A percentile compares a stretch with the other conserved stretches of the same genome.
phyloP scores from a whole-genome alignment of 2,888 invertebrate species.

The Acronicta leporina region DNA sequence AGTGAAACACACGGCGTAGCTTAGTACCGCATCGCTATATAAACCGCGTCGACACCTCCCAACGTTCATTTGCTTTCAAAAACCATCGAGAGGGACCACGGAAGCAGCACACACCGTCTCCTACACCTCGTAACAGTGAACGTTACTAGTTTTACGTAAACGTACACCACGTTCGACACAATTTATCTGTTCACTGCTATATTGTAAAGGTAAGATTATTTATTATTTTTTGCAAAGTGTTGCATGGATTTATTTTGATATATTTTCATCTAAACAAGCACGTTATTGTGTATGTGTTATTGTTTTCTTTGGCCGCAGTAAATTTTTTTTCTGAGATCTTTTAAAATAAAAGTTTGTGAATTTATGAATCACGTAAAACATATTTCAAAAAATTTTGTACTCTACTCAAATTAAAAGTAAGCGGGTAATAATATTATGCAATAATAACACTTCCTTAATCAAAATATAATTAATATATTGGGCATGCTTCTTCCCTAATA shows the following conservation, averaged over 20 bases:
- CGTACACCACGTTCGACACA: slow-evolving; percentile 8
- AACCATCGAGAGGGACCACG: slow-evolving; percentile 69
- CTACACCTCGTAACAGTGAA: slow-evolving; percentile 30
- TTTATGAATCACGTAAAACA: too few relatives aligned
- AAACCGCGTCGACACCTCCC: slow-evolving; percentile 70
- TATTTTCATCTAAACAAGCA: too few relatives aligned
- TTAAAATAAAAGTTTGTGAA: background rate
- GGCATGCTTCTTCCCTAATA: background rate
- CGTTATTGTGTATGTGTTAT: background rate
- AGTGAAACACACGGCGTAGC: slow-evolving; percentile 58
- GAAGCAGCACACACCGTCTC: slow-evolving; percentile 57
- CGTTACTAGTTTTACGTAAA: slow-evolving; percentile 23
- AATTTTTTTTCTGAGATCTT: background rate
- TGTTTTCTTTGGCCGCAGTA: background rate
- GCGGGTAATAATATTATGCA: too few relatives aligned
- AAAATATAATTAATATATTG: background rate
- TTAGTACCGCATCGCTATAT: slow-evolving; percentile 72
- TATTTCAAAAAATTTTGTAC: too few relatives aligned
- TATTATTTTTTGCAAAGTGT: background rate
- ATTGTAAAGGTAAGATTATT: slow-evolving; percentile 43
- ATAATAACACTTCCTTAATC: background rate
- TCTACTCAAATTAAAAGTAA: too few relatives aligned
- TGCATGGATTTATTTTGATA: background rate
- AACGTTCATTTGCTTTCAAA: slow-evolving; percentile 81
- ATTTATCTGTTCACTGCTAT: slow-evolving; percentile 17